phyloP scores from a whole-genome alignment of 35 echinoderm and acorn worm genomes.

The Chiridota heheva region DNA sequence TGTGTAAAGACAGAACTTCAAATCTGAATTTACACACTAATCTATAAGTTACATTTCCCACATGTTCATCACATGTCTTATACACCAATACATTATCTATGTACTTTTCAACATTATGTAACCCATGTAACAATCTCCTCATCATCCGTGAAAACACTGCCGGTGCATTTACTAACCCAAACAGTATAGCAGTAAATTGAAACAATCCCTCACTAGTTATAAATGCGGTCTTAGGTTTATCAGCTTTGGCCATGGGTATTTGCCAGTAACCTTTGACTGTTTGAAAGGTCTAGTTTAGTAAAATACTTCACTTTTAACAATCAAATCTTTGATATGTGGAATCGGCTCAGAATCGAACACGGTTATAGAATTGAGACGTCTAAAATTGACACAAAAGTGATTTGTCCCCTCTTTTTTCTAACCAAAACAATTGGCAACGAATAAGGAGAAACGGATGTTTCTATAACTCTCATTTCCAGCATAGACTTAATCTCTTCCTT shows the following conservation, averaged over 20 bases:
- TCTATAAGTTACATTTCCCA: too few species aligned
- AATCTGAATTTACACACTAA: too few species aligned
- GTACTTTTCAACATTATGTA: too few species aligned
- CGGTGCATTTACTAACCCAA: too few species aligned
- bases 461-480: slow-evolving; percentile 30
- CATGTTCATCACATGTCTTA: too few species aligned
- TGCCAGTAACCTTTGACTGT: slow-evolving; percentile 30
- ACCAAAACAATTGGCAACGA: slow-evolving; percentile 44
- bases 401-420: slow-evolving; percentile 60
- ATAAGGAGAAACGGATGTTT: slow-evolving; percentile 33
- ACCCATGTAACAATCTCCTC: too few species aligned
- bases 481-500: slow-evolving; percentile 28
- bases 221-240: slow-evolving; percentile 26
- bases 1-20: too few species aligned
- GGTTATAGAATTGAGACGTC: slow-evolving; percentile 28
- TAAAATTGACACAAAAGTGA: slow-evolving; percentile 57
- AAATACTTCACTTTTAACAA: slow-evolving; percentile 19
- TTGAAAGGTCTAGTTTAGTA: slow-evolving; percentile 31
- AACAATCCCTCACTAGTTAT: neutral
- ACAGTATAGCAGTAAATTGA: slow-evolving; percentile 17
- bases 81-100: too few species aligned
- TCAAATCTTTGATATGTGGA: neutral
- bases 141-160: too few species aligned
- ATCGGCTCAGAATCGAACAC: slow-evolving; percentile 19
- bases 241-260: too few species aligned